Base-by-base conservation (phyloP, 2,797 vertebrate species). In the Oreortyx pictus region DNA sequence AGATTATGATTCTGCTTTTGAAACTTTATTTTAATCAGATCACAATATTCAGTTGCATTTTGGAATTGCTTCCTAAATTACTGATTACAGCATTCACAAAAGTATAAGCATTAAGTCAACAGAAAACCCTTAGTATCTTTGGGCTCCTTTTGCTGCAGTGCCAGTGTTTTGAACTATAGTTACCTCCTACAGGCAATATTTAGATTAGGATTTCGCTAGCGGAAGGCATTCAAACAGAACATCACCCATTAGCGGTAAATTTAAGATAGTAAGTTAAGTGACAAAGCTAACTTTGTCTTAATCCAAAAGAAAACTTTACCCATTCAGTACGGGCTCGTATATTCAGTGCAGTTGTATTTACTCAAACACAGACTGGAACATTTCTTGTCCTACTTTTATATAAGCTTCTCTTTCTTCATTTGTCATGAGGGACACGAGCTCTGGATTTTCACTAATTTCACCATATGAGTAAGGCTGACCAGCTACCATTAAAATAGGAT, bases 341-440 rank as follows among this genome's bases (percentile, higher is more conserved):
- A 56, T 71, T 73, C 22, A 23, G 24, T 41, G 25, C 8, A 60
- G 11, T 13, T 29, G 8, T 47, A 37, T 44, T 96, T 95, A 97
- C 35, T 97, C 97, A 94, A 97, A 97, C 52, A 93, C 66, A 37
- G 94, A 90, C 46, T 94, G 93, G 64, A 97, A 97, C 46, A 97
- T 89, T 90, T 96, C 91, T 89, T 97, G 96, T n/a, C 93, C 96
- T 41, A 95, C 44, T 89, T 92, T 96, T 89, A 97, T 94, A 11
- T 97, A 97, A 73, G n/a, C 17, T 3, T 92, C 91, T 85, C 65
- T 93, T 74, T 97, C 97, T 24, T 97, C 93, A 2, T 89, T 71
- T 71, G 95, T 97, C 97, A 97, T 97, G 50, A 96, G 92, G 25
- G 89, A 94, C 8, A 97, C 97, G 22, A 97, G 96, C 46, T 82